Conservation (phyloP, 2,797 vertebrate species). For the Alcedo atthis region DNA sequence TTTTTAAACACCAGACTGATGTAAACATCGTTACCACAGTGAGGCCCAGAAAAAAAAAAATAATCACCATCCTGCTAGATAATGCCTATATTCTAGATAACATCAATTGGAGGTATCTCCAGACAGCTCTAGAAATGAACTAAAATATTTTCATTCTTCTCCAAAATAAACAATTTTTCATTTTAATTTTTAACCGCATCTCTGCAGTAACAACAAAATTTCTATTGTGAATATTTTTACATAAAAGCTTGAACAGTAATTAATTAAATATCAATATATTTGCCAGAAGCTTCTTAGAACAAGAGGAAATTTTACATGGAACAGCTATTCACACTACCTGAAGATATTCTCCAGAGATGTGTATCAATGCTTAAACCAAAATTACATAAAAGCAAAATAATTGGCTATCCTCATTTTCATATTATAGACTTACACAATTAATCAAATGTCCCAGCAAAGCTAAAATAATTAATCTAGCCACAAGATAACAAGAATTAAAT, state of each 20-base stretch:
- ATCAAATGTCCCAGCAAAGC: conserved; percentile 13
- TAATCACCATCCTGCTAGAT: background rate
- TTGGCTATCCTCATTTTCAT: background rate
- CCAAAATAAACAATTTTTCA: background rate
- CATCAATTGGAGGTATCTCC: background rate
- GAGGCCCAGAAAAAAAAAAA: background rate
- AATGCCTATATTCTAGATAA: background rate
- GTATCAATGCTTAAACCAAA: conserved; percentile 29
- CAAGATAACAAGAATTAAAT: background rate
- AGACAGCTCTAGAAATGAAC: background rate
- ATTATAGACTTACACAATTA: background rate
- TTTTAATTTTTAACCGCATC: background rate
- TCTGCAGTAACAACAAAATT: background rate
- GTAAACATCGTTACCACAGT: background rate
- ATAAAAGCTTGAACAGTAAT: background rate
- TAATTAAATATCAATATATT: conserved; percentile 58
- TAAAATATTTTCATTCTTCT: background rate
- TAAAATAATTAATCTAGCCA: conserved; percentile 44
- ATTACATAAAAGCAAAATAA: conserved; percentile 44
- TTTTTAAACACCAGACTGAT: background rate
- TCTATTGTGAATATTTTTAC: background rate
- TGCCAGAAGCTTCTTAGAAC: conserved; percentile 49
- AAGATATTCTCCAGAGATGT: background rate
- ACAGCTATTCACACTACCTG: background rate
- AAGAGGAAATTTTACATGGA: conserved; percentile 55